Percentiles rank a stretch among this genome's conserved stretches.
phyloP scores from a whole-genome alignment of 2,888 invertebrate species.

The Neoaliturus tenellus region DNA sequence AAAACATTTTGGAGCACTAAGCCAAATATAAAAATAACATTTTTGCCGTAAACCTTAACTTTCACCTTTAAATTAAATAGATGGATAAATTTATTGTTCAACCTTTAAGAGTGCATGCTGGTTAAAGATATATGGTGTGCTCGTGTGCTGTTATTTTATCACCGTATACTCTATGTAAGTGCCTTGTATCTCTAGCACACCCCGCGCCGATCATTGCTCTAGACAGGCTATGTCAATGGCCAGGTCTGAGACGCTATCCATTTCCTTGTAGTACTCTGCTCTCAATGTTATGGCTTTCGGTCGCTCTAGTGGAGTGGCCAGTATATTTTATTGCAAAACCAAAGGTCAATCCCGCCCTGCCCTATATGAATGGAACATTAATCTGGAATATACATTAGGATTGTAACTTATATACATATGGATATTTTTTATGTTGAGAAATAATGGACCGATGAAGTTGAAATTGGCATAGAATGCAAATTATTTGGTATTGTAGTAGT shows the following conservation, averaged over 20 bases:
- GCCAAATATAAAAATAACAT: too few species aligned
- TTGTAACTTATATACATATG: neutral
- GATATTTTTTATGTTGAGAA: neutral
- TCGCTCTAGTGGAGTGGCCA: neutral
- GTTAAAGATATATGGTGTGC: too few species aligned
- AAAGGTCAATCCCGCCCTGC: neutral
- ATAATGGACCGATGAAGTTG: neutral
- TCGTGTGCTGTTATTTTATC: neutral
- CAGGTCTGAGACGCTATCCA: too few species aligned
- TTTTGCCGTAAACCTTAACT: too few species aligned
- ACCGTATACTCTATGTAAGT: neutral
- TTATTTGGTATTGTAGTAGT: too few species aligned
- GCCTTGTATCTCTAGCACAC: neutral
- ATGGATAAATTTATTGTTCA: too few species aligned
- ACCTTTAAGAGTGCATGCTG: too few species aligned
- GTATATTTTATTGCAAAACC: neutral
- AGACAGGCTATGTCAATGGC: neutral
- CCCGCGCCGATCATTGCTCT: neutral
- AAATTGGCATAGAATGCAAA: neutral
- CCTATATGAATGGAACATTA: neutral
- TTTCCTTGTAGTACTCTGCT: neutral
- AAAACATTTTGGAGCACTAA: too few species aligned
- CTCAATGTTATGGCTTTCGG: neutral
- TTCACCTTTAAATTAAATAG: too few species aligned
- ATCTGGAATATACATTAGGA: too few species aligned